Evolutionary conservation across 1,140 invertebrate species (phyloP).

Genomic region (Dysdera silvatica): DNA sequence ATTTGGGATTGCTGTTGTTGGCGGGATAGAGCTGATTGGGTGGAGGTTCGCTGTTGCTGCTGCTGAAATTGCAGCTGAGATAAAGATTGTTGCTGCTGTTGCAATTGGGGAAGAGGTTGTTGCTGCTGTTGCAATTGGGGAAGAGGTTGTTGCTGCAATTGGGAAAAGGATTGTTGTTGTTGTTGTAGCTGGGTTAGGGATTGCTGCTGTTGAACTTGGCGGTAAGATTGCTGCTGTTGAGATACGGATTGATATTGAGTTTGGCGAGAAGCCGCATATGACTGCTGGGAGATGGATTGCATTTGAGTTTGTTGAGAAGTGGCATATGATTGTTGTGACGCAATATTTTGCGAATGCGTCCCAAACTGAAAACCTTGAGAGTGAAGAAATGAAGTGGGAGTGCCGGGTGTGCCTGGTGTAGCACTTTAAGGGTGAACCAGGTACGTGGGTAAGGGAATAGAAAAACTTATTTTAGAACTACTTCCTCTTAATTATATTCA

Average conservation of each 20-base stretch:
- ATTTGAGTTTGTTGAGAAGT: too few relatives aligned
- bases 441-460: too few relatives aligned
- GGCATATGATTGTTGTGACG: too few relatives aligned
- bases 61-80: neutral
- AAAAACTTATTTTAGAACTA: too few relatives aligned
- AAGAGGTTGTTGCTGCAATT: neutral
- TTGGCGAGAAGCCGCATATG: too few relatives aligned
- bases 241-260: too few relatives aligned
- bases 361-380: neutral
- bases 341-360: too few relatives aligned
- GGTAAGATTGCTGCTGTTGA: too few relatives aligned
- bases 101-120: neutral
- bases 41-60: neutral
- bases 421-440: neutral
- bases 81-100: conserved; percentile 37
- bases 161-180: conserved; percentile 31
- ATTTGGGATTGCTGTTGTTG: conserved; percentile 17
- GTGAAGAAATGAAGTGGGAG: neutral
- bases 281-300: too few relatives aligned
- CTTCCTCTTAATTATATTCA: too few relatives aligned
- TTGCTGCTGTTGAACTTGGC: conserved; percentile 2
- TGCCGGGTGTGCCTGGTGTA: neutral
- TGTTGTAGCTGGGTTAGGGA: neutral
- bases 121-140: neutral
- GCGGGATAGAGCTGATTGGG: conserved; percentile 13